These are phyloP conservation scores for Malthinus seriepunctatus DNA, from an alignment of 2,888 invertebrate species.

Conservation along the genomic window DNA sequence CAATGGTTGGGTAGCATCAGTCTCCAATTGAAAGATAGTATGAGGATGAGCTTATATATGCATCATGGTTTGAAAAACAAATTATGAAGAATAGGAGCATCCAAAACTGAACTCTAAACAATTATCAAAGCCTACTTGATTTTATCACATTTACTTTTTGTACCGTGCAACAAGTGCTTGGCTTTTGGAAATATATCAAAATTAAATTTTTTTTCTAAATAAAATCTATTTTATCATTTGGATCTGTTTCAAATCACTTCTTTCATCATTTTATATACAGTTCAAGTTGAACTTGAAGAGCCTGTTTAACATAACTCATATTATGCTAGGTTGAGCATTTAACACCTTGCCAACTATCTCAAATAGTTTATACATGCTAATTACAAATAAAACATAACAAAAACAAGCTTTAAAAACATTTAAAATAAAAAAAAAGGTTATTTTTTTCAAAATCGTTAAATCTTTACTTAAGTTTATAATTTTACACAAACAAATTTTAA, in stretches of 20 bases:
- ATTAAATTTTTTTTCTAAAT: too few species aligned
- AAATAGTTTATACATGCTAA: conserved; percentile 16
- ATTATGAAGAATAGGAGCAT: too few species aligned
- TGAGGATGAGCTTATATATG: too few species aligned
- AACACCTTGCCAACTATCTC: conserved; percentile 15
- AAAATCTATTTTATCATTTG: not conserved
- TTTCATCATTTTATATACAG: conserved; percentile 11
- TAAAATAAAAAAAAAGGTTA: too few species aligned
- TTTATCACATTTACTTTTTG: too few species aligned
- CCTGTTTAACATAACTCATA: conserved; percentile 23
- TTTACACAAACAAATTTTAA: conserved; percentile 7
- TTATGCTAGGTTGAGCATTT: conserved; percentile 19
- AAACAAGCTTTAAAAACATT: not conserved
- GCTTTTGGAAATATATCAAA: too few species aligned
- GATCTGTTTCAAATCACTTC: conserved; percentile 18
- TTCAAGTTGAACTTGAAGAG: conserved; percentile 14
- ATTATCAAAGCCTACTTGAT: too few species aligned
- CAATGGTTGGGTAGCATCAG: too few species aligned
- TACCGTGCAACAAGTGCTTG: too few species aligned
- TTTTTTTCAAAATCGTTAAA: not conserved
- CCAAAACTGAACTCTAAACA: too few species aligned
- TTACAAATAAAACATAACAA: conserved; percentile 12
- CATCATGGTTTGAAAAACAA: too few species aligned
- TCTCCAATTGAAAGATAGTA: too few species aligned
- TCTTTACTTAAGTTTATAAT: conserved; percentile 6